A percentile compares a stretch with the other conserved stretches of the same genome.
phyloP scores from a whole-genome alignment of 2,888 invertebrate genomes.

The Acanthosepion pharaonis region DNA sequence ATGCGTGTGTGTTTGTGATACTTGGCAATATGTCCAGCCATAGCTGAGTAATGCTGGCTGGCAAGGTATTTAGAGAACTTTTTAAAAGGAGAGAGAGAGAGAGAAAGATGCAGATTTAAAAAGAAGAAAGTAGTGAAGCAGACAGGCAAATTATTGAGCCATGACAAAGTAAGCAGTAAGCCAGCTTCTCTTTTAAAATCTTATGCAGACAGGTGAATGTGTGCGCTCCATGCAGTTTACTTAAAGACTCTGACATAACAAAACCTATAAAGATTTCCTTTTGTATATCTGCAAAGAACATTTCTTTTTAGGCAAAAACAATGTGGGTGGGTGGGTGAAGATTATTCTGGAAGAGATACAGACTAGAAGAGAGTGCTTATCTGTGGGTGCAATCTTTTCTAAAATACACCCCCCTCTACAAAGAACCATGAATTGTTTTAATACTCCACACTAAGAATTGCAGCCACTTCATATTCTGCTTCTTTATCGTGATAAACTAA shows the following conservation, averaged over 20 bases:
- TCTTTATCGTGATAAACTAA: too few relatives aligned
- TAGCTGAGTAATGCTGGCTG: background rate
- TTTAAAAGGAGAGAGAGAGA: background rate
- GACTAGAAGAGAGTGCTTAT: background rate
- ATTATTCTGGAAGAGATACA: background rate
- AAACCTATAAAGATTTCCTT: background rate
- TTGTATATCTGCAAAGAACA: background rate
- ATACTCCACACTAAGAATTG: background rate
- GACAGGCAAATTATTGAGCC: conserved; percentile 2
- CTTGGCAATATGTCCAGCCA: too few relatives aligned
- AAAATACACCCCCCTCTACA: background rate
- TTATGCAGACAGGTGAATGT: background rate
- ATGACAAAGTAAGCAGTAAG: background rate
- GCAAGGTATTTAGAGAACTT: background rate
- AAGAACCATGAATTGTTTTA: background rate
- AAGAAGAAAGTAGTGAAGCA: background rate
- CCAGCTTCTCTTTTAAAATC: background rate
- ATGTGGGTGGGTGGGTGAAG: background rate
- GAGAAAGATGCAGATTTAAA: background rate
- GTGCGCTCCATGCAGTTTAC: background rate
- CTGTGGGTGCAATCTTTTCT: background rate
- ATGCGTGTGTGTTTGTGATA: too few relatives aligned
- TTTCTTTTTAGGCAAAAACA: background rate
- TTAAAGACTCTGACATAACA: background rate
- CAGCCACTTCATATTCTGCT: background rate